Base-by-base conservation (phyloP, 2,888 invertebrate genomes). In the Baronia brevicornis region DNA sequence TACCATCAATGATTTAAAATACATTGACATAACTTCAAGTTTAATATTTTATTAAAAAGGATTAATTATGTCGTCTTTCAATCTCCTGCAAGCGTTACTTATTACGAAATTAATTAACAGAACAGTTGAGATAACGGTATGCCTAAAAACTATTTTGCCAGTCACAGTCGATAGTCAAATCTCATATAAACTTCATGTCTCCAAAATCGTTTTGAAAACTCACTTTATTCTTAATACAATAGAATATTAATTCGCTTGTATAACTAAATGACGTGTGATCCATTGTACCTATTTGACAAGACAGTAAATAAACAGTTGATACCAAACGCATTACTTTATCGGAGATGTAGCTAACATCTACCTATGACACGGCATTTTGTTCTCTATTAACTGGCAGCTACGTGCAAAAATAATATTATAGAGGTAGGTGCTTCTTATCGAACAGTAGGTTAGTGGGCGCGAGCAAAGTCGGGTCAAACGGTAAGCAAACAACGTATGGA, bases 281-380 rank as follows among this genome's bases (percentile, higher is more conserved):
- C 36, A 45, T 42, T 39, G 51, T 39, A 43, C 40, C 43, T 49
- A 48, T 55, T 53, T 50, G 49, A 45, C 52, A 41, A 57, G 56
- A n/a, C 67, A 65, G 72, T 77, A 79, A 79, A 80, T 78, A 79
- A 82, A 82, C 78, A 79, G 73, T 78, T 71, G 77, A 79, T 77
- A 78, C 69, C 61, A 62, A 70, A 73, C 71, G 75, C 75, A 74
- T 77, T 69, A 75, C 77, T 75, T 73, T 72, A 75, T 72, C 69
- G 66, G 72, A 68, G 64, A 70, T 67, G 69, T 74, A 67, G 69
- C 68, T 59, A 60, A 3, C 3, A 5, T 7, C 12, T 5, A n/a
- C 52, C 46, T 46, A 53, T 63, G 61, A 60, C 39, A 54, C 46
- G 51, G 59, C 66, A 74, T 60, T 74, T 61, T 69, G 60, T 54